These are phyloP conservation scores for Triplophysa siluroides DNA, from an alignment of 2,113 vertebrate species.

Conservation along the genomic window DNA sequence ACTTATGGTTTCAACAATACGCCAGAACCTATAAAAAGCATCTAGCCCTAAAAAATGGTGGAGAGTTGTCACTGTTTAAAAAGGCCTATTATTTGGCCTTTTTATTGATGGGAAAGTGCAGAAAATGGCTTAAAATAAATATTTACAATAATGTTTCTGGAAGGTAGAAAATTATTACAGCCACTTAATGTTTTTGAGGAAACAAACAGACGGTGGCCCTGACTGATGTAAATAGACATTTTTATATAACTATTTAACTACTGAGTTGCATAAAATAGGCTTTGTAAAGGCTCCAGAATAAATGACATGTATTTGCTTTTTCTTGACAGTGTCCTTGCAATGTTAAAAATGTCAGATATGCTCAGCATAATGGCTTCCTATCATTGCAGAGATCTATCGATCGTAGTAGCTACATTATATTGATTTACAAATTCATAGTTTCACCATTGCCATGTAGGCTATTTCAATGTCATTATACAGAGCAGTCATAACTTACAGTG, in stretches of 20 bases:
- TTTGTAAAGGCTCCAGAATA: conserved; percentile 53
- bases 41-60: neutral
- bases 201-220: too few species aligned
- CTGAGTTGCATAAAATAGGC: conserved; percentile 10
- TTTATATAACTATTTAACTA: neutral
- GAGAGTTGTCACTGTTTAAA: neutral
- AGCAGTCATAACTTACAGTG: conserved; percentile 34
- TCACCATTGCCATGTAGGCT: conserved; percentile 61
- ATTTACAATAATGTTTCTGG: neutral
- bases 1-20: neutral
- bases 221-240: too few species aligned
- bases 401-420: conserved; percentile 56
- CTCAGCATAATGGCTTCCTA: conserved; percentile 63
- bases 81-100: neutral
- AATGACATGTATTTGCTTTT: conserved; percentile 53
- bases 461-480: conserved; percentile 57
- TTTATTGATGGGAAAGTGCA: neutral
- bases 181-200: too few species aligned
- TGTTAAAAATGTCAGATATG: conserved; percentile 42
- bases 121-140: neutral
- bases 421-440: conserved; percentile 68
- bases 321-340: conserved; percentile 50
- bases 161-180: neutral
- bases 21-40: neutral
- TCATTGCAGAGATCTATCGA: conserved; percentile 67